Percentiles rank a stretch among this genome's conserved stretches.
phyloP scores from a whole-genome alignment of 1,140 invertebrate species.

The Nilaparvata lugens region DNA sequence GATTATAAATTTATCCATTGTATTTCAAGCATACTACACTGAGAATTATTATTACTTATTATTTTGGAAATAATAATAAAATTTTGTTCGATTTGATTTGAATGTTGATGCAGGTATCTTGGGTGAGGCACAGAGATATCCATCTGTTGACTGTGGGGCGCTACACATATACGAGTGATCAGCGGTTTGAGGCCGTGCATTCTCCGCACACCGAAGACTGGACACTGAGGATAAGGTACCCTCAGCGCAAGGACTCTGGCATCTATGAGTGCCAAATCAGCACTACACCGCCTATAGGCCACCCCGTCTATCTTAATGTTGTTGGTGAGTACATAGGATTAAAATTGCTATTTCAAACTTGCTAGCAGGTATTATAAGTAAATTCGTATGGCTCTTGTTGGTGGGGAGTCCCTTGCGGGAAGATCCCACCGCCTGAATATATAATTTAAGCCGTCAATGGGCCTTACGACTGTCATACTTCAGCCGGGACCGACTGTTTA shows the following conservation, averaged over 20 bases:
- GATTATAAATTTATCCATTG: no score
- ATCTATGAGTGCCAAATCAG: slow-evolving; percentile 81
- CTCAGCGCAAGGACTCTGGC: slow-evolving; percentile 66
- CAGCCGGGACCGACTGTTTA: no score
- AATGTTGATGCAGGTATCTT: slow-evolving; percentile 73
- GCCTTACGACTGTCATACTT: no score
- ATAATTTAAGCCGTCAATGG: no score
- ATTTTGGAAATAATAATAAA: no score
- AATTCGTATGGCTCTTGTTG: no score
- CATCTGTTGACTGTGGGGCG: slow-evolving; percentile 74
- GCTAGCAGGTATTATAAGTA: no score
- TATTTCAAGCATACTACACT: background rate
- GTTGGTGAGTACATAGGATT: slow-evolving; percentile 70
- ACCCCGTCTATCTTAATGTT: slow-evolving; percentile 63
- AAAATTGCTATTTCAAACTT: slow-evolving; percentile 13
- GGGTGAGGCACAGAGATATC: slow-evolving; percentile 77
- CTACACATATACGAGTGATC: slow-evolving; percentile 80
- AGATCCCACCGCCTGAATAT: no score
- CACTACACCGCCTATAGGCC: slow-evolving; percentile 73
- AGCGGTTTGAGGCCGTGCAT: slow-evolving; percentile 68
- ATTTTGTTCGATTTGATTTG: slow-evolving; percentile 6
- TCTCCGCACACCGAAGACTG: slow-evolving; percentile 66
- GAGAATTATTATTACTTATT: background rate
- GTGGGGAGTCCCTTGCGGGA: no score
- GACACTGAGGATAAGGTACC: slow-evolving; percentile 64